Evolutionary conservation across 2,113 vertebrate genomes (phyloP).

Genomic region (Mustela nigripes): DNA sequence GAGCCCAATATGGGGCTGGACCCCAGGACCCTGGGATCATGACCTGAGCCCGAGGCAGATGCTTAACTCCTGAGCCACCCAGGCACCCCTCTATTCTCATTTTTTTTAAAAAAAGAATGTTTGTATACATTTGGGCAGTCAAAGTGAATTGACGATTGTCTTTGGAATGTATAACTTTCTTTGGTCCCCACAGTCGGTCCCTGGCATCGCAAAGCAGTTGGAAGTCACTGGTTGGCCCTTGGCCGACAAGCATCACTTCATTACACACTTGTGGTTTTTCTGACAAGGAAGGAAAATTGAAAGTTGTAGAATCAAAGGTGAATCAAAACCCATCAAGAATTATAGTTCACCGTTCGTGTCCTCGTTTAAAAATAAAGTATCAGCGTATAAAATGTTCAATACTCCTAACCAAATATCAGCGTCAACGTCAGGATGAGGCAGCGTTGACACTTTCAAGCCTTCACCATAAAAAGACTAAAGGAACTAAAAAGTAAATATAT

Average conservation of each 20-base stretch:
- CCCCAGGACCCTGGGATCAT: no score
- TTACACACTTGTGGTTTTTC: background rate
- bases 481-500: background rate
- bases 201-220: background rate
- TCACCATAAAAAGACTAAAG: background rate
- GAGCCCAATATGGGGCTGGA: no score
- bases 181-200: background rate
- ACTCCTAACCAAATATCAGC: background rate
- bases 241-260: background rate
- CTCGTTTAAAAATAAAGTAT: background rate
- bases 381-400: background rate
- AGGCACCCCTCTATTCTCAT: background rate
- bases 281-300: background rate
- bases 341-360: background rate
- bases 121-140: background rate
- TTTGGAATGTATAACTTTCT: background rate
- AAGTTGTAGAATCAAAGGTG: conserved; percentile 26
- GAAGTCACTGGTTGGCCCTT: background rate
- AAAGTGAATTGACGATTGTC: background rate
- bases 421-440: background rate
- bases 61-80: no score
- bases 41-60: no score
- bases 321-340: conserved; percentile 32
- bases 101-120: background rate
- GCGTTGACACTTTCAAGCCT: background rate